A percentile compares a stretch with the other conserved stretches of the same genome.
phyloP scores from a whole-genome alignment of 2,797 vertebrate genomes.

The Spea hammondii region DNA sequence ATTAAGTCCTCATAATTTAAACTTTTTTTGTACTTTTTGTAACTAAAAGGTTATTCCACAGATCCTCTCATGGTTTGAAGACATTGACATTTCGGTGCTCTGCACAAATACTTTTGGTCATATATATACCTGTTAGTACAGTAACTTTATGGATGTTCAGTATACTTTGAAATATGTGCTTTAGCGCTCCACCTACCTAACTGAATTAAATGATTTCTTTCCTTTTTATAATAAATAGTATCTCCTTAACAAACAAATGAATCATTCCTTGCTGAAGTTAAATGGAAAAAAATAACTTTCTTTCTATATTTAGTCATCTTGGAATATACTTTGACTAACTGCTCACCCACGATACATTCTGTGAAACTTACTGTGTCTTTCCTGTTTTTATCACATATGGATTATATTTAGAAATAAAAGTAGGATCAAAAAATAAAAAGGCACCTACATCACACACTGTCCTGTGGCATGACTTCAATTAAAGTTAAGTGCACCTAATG shows the following conservation, averaged over 20 bases:
- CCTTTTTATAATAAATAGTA: conserved; percentile 4
- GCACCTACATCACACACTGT: not conserved
- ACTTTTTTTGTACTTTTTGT: too few relatives aligned
- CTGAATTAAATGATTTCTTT: conserved; percentile 12
- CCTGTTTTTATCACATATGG: not conserved
- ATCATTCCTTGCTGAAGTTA: conserved; percentile 16
- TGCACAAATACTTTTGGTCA: too few relatives aligned
- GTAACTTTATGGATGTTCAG: too few relatives aligned
- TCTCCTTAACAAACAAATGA: conserved; percentile 23
- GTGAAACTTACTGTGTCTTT: not conserved
- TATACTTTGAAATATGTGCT: not conserved
- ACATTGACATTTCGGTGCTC: too few relatives aligned
- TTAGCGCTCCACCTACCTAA: conserved; percentile 21
- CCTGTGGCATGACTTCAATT: not conserved
- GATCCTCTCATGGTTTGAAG: too few relatives aligned
- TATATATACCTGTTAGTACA: too few relatives aligned
- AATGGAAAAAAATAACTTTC: conserved; percentile 25
- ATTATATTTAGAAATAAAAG: not conserved
- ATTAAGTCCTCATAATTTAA: too few relatives aligned
- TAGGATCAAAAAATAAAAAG: not conserved
- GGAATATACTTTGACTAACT: conserved; percentile 22
- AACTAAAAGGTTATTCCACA: too few relatives aligned
- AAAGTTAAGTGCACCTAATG: too few relatives aligned
- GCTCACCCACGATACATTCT: conserved; percentile 22
- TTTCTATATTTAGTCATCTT: conserved; percentile 37